phyloP scores from a whole-genome alignment of 2,113 vertebrate species.

The Urocynchramus pylzowi region DNA sequence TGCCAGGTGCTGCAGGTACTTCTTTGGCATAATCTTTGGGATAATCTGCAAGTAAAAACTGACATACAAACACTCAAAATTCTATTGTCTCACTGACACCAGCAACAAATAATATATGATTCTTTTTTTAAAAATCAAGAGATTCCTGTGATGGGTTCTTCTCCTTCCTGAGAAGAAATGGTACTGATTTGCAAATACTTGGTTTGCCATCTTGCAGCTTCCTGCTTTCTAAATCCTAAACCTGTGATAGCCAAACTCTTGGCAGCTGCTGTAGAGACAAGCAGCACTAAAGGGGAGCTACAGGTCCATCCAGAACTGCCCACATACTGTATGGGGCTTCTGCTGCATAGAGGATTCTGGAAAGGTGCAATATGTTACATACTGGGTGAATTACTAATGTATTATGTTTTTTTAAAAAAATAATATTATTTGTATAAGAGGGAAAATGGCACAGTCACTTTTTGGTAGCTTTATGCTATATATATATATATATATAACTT shows the following conservation, averaged over 20 bases:
- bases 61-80: neutral
- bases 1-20: neutral
- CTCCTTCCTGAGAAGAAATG: neutral
- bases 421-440: neutral
- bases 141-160: neutral
- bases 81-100: neutral
- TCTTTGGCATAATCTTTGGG: neutral
- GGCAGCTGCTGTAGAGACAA: neutral
- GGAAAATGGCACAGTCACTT: neutral
- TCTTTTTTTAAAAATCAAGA: neutral
- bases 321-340: neutral
- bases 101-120: neutral
- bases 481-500: neutral
- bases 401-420: neutral
- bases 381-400: neutral
- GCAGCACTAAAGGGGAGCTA: neutral
- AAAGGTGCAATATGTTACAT: neutral
- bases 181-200: neutral
- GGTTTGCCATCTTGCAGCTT: neutral
- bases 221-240: neutral
- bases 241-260: neutral
- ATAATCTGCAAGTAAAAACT: neutral
- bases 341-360: neutral
- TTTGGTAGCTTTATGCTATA: neutral
- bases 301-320: neutral